These are phyloP conservation scores for Sterrhoptilus dennistouni DNA, from an alignment of 2,113 vertebrate genomes.

Conservation along the genomic window DNA sequence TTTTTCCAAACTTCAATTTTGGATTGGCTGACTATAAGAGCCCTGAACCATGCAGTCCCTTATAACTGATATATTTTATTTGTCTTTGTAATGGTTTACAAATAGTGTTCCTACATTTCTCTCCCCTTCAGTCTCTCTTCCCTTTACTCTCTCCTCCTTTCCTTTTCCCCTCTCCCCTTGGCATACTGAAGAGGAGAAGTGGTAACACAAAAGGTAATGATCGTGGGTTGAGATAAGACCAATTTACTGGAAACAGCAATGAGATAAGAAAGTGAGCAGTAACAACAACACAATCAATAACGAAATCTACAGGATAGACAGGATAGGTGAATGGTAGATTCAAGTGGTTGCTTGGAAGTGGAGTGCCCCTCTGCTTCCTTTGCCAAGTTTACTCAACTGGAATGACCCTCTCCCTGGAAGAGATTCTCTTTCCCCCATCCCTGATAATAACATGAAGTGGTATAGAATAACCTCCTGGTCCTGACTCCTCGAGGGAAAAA, in stretches of 20 bases:
- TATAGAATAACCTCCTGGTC: background rate
- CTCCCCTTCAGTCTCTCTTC: background rate
- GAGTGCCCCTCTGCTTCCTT: background rate
- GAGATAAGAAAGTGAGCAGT: background rate
- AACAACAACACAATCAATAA: background rate
- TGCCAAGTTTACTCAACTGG: background rate
- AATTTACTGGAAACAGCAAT: background rate
- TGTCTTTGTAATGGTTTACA: background rate
- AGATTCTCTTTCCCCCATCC: background rate
- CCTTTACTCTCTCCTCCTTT: no score
- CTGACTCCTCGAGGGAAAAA: background rate
- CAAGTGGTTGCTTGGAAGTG: background rate
- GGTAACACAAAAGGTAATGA: background rate
- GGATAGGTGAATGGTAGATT: background rate
- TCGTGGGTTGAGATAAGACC: background rate
- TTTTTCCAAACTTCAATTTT: background rate
- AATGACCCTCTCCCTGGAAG: background rate
- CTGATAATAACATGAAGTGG: background rate
- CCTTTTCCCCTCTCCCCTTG: background rate
- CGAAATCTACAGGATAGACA: background rate
- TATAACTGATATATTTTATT: background rate
- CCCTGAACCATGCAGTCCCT: background rate
- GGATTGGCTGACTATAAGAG: background rate
- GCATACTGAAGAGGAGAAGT: background rate
- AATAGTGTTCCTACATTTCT: background rate